Evolutionary conservation across 2,797 vertebrate species (phyloP).

Genomic region (Pangasius macronema): DNA sequence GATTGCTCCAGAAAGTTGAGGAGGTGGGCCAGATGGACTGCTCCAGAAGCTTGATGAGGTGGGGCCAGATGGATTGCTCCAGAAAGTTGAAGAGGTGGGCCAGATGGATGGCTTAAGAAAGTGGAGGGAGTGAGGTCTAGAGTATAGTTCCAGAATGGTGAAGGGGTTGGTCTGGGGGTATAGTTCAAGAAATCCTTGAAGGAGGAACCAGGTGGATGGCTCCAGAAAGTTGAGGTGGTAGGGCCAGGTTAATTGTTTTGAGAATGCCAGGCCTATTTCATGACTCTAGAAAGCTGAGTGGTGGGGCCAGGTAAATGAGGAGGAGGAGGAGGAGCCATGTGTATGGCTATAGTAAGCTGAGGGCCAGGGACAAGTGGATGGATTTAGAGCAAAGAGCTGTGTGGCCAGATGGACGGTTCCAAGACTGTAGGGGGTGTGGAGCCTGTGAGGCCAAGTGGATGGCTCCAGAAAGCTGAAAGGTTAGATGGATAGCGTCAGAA

Average conservation of each 20-base stretch:
- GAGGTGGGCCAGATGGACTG: neutral
- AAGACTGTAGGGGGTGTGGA: neutral
- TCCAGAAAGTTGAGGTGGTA: neutral
- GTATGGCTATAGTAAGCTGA: neutral
- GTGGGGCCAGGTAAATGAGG: too few species aligned
- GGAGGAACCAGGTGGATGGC: neutral
- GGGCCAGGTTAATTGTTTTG: neutral
- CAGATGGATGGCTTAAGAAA: too few species aligned
- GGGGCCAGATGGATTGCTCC: neutral
- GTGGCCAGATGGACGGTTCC: neutral
- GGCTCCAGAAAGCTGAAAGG: neutral
- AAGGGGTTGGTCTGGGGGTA: neutral
- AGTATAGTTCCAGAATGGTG: neutral
- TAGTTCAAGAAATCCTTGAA: neutral
- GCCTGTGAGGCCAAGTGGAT: neutral
- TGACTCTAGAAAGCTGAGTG: neutral
- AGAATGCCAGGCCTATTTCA: neutral
- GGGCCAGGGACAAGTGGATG: neutral
- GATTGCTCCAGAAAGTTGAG: neutral
- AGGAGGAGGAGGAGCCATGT: neutral
- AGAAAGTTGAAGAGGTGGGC: neutral
- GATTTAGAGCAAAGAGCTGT: neutral
- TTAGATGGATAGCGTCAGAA: neutral
- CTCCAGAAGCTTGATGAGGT: neutral
- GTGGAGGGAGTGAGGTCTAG: neutral